Evolutionary conservation across 2,113 vertebrate genomes (phyloP).

Genomic region (Cyprinodon tularosa): DNA sequence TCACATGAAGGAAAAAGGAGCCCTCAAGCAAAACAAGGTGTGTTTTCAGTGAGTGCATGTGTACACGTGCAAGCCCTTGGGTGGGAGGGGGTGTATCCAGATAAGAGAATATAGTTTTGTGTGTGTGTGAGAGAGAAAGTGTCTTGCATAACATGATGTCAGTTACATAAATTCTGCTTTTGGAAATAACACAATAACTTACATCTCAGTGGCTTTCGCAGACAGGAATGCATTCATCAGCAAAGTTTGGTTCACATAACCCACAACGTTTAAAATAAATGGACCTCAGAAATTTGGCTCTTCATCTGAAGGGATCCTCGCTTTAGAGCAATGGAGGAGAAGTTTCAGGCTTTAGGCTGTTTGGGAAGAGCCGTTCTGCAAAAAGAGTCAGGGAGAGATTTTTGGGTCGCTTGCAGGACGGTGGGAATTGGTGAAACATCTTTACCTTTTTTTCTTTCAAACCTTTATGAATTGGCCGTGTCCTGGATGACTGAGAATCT

Average conservation of each 20-base stretch:
- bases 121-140: conserved; percentile 6
- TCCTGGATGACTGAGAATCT: not conserved
- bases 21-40: conserved; percentile 99
- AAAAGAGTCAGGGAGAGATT: too few species aligned
- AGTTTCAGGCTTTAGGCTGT: too few species aligned
- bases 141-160: conserved; percentile 55
- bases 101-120: conserved; percentile 25
- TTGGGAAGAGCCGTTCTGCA: too few species aligned
- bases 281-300: too few species aligned
- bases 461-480: too few species aligned
- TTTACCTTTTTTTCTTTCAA: too few species aligned
- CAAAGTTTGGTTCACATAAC: not conserved
- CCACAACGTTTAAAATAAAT: not conserved
- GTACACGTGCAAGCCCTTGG: not conserved
- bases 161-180: conserved; percentile 62
- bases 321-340: too few species aligned
- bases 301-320: too few species aligned
- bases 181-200: conserved; percentile 54
- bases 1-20: conserved; percentile 99
- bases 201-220: conserved; percentile 13
- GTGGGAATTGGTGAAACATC: too few species aligned
- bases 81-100: conserved; percentile 38
- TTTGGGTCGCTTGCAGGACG: too few species aligned
- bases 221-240: conserved; percentile 8
- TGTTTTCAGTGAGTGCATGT: conserved; percentile 20